Conservation (phyloP, 30 jellyfish, hydroid and myxozoan species). For the Cassiopea andromeda region DNA sequence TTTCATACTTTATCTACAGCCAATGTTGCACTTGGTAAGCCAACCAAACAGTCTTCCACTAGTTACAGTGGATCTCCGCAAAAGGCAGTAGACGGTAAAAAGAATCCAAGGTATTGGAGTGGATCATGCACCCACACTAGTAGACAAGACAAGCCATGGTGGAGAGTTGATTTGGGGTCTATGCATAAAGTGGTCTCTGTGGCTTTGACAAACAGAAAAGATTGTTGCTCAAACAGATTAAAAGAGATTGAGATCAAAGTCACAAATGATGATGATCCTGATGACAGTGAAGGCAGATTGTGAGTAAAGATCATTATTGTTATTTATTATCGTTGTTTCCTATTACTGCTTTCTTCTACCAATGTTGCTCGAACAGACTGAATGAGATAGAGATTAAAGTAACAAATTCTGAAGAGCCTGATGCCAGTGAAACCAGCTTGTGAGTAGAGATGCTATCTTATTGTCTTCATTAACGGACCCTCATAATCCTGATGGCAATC, state of each 20-base stretch:
- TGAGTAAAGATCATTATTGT: too few species aligned
- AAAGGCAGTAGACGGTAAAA: slow-evolving; percentile 79
- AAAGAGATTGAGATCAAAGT: slow-evolving; percentile 56
- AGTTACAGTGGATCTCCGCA: slow-evolving; percentile 53
- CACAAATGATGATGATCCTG: slow-evolving; percentile 34
- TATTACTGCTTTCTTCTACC: too few species aligned
- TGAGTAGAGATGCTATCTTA: slow-evolving; percentile 5
- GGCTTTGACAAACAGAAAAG: slow-evolving; percentile 41
- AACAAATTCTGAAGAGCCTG: slow-evolving; percentile 21
- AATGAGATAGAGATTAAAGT: slow-evolving; percentile 51
- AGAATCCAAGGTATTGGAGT: slow-evolving; percentile 48
- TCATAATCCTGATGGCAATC: too few species aligned
- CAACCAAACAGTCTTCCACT: slow-evolving; percentile 68
- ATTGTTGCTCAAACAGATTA: slow-evolving; percentile 60
- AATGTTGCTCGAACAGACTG: slow-evolving; percentile 55
- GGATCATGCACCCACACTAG: slow-evolving; percentile 74
- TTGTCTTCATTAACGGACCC: too few species aligned
- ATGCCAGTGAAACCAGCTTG: slow-evolving; percentile 13
- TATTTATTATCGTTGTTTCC: too few species aligned
- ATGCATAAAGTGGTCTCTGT: slow-evolving; percentile 16
- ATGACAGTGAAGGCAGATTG: slow-evolving; percentile 38
- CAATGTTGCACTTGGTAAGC: slow-evolving; percentile 64
- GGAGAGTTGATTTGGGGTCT: slow-evolving; percentile 59
- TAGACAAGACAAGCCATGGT: slow-evolving; percentile 61
- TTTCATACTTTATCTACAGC: slow-evolving; percentile 20